Base-by-base conservation (phyloP, 2,113 vertebrate genomes). In the Nymphicus hollandicus region DNA sequence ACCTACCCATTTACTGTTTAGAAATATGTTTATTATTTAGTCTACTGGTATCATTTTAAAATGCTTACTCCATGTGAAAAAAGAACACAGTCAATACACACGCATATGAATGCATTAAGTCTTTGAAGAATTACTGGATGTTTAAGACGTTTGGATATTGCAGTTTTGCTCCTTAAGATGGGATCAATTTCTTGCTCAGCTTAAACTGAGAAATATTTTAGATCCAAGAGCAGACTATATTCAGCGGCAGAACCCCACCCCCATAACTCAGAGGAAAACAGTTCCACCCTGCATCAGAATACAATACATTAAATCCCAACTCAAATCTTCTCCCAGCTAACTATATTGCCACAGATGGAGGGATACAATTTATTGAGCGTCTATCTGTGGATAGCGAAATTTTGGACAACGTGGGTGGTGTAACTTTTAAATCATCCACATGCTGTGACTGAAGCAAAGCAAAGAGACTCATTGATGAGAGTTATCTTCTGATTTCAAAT, bases 371-470 rank as follows among this genome's bases (percentile, higher is more conserved):
- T 96, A 94, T 81, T 91, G 90, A 97, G 95, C 96, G 97, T 97
- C 96, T 97, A 96, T 97, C 96, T 96, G 96, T 93, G 91, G 89
- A 83, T 91, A 84, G 69, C 68, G 89, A 94, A 92, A 97, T 96
- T 97, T 96, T 96, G 94, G 97, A 92, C 92, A 93, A 52, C 1
- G 88, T 93, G 78, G 91, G 96, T 81, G 63, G 86, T 91, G 58
- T 17, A 86, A 87, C 85, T 95, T 96, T 71, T 78, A 96, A 96
- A 96, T 86, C 77, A 91, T 88, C 89, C 87, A 76, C 58, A 91
- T 85, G 95, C 81, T 55, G 47, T 46, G 46, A 89, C 56, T 91
- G 86, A 88, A 85, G 28, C 77, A 91, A 95, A 94, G 63, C 58
- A 92, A 94, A 95, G 91, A 10, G 61, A 63, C 72, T 81, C 68